phyloP scores from a whole-genome alignment of 2,113 vertebrate species.

The Numida meleagris region DNA sequence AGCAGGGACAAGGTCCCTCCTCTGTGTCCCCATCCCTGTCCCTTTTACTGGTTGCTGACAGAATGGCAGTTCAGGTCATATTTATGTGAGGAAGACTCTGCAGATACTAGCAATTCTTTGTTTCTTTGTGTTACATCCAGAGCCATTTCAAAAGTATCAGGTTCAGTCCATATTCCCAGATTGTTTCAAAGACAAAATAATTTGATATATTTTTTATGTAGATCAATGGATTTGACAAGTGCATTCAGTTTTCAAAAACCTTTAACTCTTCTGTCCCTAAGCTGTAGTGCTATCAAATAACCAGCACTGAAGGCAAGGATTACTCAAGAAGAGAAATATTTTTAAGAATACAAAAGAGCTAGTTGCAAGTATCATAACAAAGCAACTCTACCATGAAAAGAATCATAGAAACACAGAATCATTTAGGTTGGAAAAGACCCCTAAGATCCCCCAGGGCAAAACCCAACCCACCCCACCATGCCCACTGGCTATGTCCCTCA shows the following conservation, averaged over 20 bases:
- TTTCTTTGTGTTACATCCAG: too few species aligned
- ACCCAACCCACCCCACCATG: too few species aligned
- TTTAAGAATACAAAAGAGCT: not conserved
- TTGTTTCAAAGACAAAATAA: not conserved
- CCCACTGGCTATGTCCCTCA: too few species aligned
- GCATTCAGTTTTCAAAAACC: not conserved
- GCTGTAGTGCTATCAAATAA: not conserved
- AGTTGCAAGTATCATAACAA: not conserved
- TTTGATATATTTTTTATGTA: too few species aligned
- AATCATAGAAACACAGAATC: too few species aligned
- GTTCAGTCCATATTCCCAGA: not conserved
- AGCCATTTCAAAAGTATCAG: too few species aligned
- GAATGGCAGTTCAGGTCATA: not conserved
- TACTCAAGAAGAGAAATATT: not conserved
- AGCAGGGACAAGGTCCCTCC: not conserved
- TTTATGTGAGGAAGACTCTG: too few species aligned
- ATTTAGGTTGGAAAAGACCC: too few species aligned
- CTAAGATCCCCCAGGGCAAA: too few species aligned
- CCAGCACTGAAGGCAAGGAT: not conserved
- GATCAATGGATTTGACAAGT: not conserved
- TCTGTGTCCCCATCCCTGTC: not conserved
- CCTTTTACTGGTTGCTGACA: not conserved
- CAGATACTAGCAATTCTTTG: too few species aligned
- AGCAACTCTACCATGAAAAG: not conserved
- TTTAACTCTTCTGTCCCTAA: not conserved